Percentiles rank a stretch among this genome's conserved stretches.
Evolutionary conservation across 1,140 invertebrate species (phyloP).

Genomic region (Rhizoglyphus robini): DNA sequence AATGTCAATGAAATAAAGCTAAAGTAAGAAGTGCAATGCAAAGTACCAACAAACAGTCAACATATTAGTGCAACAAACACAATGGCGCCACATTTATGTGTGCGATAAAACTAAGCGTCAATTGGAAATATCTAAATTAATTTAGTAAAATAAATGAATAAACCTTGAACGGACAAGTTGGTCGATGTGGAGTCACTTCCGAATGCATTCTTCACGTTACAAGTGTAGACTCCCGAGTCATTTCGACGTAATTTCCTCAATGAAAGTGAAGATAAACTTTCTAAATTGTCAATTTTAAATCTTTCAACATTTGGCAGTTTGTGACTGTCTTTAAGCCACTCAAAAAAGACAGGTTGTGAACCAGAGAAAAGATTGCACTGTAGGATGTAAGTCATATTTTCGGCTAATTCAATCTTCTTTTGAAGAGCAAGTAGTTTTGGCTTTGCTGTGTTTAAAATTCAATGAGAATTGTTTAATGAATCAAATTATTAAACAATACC

Average conservation of each 20-base stretch:
- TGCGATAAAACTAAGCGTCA: neutral
- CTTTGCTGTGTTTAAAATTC: neutral
- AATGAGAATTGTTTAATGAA: neutral
- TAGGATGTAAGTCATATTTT: neutral
- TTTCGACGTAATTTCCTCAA: neutral
- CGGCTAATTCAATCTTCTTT: neutral
- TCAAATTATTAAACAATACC: too few species aligned
- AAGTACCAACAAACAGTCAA: too few species aligned
- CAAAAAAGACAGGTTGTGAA: neutral
- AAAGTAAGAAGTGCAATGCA: neutral
- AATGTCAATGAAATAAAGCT: too few species aligned
- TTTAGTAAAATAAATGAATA: neutral
- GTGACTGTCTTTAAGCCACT: slow-evolving; percentile 9
- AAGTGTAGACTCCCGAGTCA: slow-evolving; percentile 23
- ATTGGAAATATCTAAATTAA: too few species aligned
- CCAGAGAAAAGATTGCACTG: neutral
- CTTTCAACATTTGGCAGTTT: neutral
- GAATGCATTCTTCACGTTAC: slow-evolving; percentile 20
- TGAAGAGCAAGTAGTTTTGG: slow-evolving; percentile 1
- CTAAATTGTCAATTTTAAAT: neutral
- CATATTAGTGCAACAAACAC: too few species aligned
- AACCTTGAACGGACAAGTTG: slow-evolving; percentile 12
- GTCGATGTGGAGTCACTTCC: neutral
- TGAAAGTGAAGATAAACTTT: neutral
- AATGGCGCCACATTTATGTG: slow-evolving; percentile 12